A percentile compares a stretch with the other conserved stretches of the same genome.
These are phyloP conservation scores for Cantharis flavilabris DNA, from an alignment of 2,888 invertebrate species.

Conservation along the genomic window DNA sequence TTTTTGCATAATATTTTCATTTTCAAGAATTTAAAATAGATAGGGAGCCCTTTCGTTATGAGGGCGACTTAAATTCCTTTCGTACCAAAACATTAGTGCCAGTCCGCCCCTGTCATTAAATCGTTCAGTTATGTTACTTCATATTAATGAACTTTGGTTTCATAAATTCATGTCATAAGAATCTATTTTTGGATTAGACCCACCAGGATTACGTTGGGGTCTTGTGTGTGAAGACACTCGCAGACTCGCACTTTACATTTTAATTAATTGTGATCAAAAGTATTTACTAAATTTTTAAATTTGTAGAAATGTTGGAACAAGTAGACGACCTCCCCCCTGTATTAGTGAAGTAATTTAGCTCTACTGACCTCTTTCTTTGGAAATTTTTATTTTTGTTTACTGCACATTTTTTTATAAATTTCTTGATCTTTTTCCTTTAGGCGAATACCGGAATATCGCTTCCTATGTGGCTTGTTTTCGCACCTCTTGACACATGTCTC, in stretches of 20 bases:
- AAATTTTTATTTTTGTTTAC: background rate
- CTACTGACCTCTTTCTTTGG: too few relatives aligned
- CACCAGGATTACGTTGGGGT: background rate
- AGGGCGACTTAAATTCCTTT: background rate
- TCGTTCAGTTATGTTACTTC: background rate
- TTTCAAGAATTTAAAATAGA: too few relatives aligned
- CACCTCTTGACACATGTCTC: background rate
- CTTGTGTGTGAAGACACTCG: background rate
- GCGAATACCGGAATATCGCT: background rate
- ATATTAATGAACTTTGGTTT: background rate
- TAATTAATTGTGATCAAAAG: background rate
- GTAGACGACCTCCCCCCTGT: too few relatives aligned
- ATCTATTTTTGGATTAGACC: background rate
- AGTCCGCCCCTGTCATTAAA: background rate
- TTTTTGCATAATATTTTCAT: too few relatives aligned
- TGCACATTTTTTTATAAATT: too few relatives aligned
- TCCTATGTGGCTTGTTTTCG: background rate
- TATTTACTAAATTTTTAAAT: background rate
- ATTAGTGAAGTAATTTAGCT: too few relatives aligned
- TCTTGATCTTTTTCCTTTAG: too few relatives aligned
- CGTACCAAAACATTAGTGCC: background rate
- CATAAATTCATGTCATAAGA: background rate
- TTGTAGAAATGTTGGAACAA: too few relatives aligned
- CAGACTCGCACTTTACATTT: background rate
- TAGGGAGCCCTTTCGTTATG: background rate